A percentile compares a stretch with the other conserved stretches of the same genome.
Evolutionary conservation across 2,113 vertebrate genomes (phyloP).

Genomic region (Xenus cinereus): DNA sequence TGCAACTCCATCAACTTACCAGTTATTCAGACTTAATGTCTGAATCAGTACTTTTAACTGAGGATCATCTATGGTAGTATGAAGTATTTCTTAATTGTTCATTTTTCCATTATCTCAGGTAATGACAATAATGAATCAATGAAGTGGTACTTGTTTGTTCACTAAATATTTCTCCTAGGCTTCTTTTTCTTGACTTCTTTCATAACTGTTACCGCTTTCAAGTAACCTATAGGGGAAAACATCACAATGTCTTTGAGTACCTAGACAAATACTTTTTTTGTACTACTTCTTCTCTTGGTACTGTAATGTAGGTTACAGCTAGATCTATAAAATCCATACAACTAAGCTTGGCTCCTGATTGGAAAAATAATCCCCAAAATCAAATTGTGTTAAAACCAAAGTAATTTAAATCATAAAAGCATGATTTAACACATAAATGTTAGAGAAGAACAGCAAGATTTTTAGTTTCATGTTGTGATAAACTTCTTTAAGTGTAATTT

Average conservation of each 20-base stretch:
- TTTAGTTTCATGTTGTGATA: neutral
- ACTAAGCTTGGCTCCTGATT: neutral
- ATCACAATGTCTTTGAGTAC: neutral
- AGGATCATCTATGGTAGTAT: neutral
- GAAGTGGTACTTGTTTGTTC: neutral
- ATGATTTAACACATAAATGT: neutral
- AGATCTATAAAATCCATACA: neutral
- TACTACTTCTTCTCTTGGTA: neutral
- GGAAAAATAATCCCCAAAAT: neutral
- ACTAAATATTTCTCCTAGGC: neutral
- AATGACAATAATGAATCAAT: neutral
- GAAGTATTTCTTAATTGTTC: neutral
- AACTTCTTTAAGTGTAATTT: neutral
- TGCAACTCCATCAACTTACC: neutral
- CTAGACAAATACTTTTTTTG: neutral
- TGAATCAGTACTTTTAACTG: neutral
- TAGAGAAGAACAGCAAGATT: neutral
- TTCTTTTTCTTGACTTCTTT: neutral
- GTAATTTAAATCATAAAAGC: neutral
- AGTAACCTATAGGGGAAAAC: neutral
- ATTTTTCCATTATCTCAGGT: neutral
- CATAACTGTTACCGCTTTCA: neutral
- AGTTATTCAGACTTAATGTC: neutral
- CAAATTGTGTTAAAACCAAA: neutral
- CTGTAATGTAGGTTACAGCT: neutral